Percentiles rank a stretch among this genome's conserved stretches.
phyloP scores from a whole-genome alignment of 1,140 invertebrate genomes.

The Lepidurus couesii region DNA sequence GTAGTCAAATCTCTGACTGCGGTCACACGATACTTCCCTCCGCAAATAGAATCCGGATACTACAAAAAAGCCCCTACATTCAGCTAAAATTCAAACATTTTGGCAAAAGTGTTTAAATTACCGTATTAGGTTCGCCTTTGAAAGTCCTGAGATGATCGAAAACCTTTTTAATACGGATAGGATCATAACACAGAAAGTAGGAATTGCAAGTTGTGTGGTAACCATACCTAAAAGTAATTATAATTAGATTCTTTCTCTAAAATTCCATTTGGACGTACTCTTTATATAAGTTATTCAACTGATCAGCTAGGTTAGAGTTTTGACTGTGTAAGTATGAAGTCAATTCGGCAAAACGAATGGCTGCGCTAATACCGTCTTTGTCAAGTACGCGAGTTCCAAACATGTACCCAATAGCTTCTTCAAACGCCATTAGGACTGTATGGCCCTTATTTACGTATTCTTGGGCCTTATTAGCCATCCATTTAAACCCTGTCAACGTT shows the following conservation, averaged over 20 bases:
- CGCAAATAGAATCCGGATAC: slow-evolving; percentile 66
- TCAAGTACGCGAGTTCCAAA: slow-evolving; percentile 77
- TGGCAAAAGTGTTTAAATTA: slow-evolving; percentile 47
- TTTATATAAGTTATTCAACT: slow-evolving; percentile 73
- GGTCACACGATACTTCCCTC: slow-evolving; percentile 65
- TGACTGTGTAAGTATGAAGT: slow-evolving; percentile 64
- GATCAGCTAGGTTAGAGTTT: slow-evolving; percentile 60
- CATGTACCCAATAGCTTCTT: slow-evolving; percentile 96
- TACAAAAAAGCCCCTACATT: slow-evolving; percentile 46
- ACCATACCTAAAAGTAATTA: slow-evolving; percentile 56
- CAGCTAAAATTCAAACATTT: slow-evolving; percentile 34
- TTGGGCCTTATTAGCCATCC: slow-evolving; percentile 90
- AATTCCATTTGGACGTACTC: slow-evolving; percentile 36
- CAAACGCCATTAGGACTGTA: slow-evolving; percentile 85
- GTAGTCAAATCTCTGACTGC: slow-evolving; percentile 80
- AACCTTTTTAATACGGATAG: slow-evolving; percentile 61
- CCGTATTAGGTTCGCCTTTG: slow-evolving; percentile 54
- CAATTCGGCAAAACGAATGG: slow-evolving; percentile 69
- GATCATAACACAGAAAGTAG: slow-evolving; percentile 81
- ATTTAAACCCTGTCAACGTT: slow-evolving; percentile 98
- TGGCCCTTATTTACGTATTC: slow-evolving; percentile 64
- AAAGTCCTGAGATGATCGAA: slow-evolving; percentile 78
- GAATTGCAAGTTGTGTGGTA: slow-evolving; percentile 78
- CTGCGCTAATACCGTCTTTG: slow-evolving; percentile 92
- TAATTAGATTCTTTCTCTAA: not conserved